These are phyloP conservation scores for Chelonia mydas DNA, from an alignment of 2,797 vertebrate species.

Conservation along the genomic window DNA sequence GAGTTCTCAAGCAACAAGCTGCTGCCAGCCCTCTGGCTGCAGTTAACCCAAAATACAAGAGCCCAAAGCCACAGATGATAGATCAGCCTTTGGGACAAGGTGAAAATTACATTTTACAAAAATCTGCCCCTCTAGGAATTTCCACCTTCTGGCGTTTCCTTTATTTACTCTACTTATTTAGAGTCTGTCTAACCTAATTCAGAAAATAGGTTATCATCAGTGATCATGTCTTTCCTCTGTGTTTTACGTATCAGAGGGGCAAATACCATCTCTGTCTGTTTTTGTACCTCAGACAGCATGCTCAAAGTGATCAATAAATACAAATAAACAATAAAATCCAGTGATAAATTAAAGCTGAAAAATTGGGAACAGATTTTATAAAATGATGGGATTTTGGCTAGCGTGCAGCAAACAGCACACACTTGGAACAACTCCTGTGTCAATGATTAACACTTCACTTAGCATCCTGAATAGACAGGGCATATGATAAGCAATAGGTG, in stretches of 20 bases:
- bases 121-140: neutral
- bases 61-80: neutral
- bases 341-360: constrained; percentile 18
- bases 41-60: neutral
- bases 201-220: neutral
- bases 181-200: neutral
- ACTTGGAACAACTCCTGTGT: constrained; percentile 56
- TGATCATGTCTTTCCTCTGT: neutral
- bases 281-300: neutral
- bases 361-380: constrained; percentile 54
- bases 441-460: constrained; percentile 62
- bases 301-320: constrained; percentile 47
- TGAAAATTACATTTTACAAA: neutral
- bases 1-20: neutral
- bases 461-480: constrained; percentile 51
- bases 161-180: neutral
- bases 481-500: constrained; percentile 39
- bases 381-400: constrained; percentile 56
- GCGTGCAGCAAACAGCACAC: constrained; percentile 29
- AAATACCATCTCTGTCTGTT: neutral
- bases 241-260: neutral
- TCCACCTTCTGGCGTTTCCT: neutral
- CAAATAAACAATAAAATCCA: constrained; percentile 11
- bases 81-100: neutral
- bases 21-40: neutral